phyloP scores from a whole-genome alignment of 2,888 invertebrate species.

The Elysia crispata region DNA sequence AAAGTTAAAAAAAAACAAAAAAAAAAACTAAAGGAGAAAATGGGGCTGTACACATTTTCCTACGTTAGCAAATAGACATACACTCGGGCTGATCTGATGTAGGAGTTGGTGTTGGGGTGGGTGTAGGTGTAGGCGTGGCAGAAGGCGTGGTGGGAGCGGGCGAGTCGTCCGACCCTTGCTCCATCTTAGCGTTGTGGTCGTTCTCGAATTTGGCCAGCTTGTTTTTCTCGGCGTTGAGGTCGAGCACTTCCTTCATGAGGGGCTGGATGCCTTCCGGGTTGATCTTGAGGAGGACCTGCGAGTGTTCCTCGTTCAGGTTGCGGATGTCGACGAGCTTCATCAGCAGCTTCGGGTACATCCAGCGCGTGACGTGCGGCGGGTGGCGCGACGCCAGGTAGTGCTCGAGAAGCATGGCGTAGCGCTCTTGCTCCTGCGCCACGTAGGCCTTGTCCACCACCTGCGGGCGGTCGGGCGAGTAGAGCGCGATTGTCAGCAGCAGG shows the following conservation, averaged over 20 bases:
- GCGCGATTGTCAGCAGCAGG: slow-evolving; percentile 92
- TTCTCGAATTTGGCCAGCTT: slow-evolving; percentile 40
- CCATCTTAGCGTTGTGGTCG: slow-evolving; percentile 34
- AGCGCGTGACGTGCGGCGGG: slow-evolving; percentile 66
- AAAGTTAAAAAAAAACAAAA: too few species aligned
- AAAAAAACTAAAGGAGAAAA: neutral
- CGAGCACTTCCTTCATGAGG: slow-evolving; percentile 95
- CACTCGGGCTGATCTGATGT: slow-evolving; percentile 37
- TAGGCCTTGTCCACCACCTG: slow-evolving; percentile 80
- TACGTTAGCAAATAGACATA: slow-evolving; percentile 48
- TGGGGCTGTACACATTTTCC: neutral
- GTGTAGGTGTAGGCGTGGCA: neutral
- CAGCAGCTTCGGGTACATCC: slow-evolving; percentile 81
- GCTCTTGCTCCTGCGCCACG: slow-evolving; percentile 75
- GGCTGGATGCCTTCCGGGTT: slow-evolving; percentile 96
- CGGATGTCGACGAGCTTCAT: slow-evolving; percentile 94
- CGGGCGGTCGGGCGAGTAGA: slow-evolving; percentile 91
- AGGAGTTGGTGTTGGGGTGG: neutral
- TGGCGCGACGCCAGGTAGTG: slow-evolving; percentile 75
- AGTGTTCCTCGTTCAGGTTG: slow-evolving; percentile 92
- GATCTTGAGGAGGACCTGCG: slow-evolving; percentile 93
- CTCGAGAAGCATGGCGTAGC: slow-evolving; percentile 74
- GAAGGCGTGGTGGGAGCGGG: neutral
- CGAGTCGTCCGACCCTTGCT: slow-evolving; percentile 27
- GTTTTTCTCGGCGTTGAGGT: slow-evolving; percentile 80